Conservation (phyloP, 1,140 invertebrate genomes). For the Gonioctena quinquepunctata region DNA sequence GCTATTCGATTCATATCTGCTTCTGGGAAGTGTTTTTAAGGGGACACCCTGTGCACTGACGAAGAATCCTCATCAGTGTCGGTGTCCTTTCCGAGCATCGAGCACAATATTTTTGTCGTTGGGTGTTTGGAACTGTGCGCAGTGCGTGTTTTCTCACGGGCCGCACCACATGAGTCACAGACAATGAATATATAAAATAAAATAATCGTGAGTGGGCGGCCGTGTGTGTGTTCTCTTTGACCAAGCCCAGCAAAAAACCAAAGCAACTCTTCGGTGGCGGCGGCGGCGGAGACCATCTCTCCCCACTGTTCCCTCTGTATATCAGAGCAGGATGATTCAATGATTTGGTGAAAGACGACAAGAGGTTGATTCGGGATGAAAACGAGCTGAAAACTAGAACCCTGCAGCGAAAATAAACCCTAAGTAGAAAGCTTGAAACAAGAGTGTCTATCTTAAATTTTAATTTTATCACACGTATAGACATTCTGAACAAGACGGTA, state of each 20-base stretch:
- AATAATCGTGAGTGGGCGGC: constrained; percentile 13
- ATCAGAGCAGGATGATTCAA: no score
- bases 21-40: no score
- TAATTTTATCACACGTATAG: no score
- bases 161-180: constrained; percentile 13
- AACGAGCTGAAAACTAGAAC: no score
- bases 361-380: no score
- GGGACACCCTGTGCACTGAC: no score
- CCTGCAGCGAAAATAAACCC: no score
- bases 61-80: no score
- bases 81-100: background rate
- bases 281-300: background rate
- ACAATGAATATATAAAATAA: constrained; percentile 21
- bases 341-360: background rate
- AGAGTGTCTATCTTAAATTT: no score
- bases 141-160: constrained; percentile 9
- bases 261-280: constrained; percentile 1
- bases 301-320: background rate
- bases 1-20: no score
- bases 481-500: no score
- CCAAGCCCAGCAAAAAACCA: constrained; percentile 20
- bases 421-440: no score
- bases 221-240: constrained; percentile 18
- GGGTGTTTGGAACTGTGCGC: background rate
- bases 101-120: constrained; percentile 4